Percentiles rank a stretch among this genome's conserved stretches.
Evolutionary conservation across 2,113 vertebrate genomes (phyloP).

Genomic region (Paracanthobrama guichenoti): DNA sequence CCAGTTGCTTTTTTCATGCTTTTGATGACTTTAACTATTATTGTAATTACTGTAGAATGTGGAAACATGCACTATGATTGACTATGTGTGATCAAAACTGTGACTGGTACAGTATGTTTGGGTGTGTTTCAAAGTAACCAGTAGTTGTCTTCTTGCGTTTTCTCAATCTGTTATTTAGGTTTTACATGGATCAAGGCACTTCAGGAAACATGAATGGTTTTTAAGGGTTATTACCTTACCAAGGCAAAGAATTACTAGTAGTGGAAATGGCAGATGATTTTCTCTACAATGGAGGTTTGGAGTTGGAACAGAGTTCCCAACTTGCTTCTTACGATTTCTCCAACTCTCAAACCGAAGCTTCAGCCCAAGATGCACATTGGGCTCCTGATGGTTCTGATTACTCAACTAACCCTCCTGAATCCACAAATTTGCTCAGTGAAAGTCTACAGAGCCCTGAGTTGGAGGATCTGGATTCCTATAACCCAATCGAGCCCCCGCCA

Average conservation of each 20-base stretch:
- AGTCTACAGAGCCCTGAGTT: conserved; percentile 39
- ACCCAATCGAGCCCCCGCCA: conserved; percentile 73
- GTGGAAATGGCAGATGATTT: conserved; percentile 17
- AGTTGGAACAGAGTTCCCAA: neutral
- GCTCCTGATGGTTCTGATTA: neutral
- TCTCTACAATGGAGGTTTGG: neutral
- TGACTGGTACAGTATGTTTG: neutral
- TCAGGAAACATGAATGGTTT: neutral
- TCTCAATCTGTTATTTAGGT: neutral
- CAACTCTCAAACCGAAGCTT: neutral
- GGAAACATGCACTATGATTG: neutral
- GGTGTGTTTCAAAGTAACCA: neutral
- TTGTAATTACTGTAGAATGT: neutral
- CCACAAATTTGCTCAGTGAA: neutral
- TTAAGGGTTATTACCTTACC: neutral
- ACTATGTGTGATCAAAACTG: neutral
- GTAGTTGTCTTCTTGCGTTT: neutral
- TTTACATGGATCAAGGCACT: neutral
- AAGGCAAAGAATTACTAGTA: neutral
- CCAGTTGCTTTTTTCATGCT: neutral
- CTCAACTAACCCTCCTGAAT: conserved; percentile 1
- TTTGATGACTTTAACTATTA: neutral
- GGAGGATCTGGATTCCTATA: conserved; percentile 70
- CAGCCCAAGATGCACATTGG: neutral
- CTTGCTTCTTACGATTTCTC: neutral